phyloP scores from a whole-genome alignment of 2,888 invertebrate species.

The Rotaria socialis region DNA sequence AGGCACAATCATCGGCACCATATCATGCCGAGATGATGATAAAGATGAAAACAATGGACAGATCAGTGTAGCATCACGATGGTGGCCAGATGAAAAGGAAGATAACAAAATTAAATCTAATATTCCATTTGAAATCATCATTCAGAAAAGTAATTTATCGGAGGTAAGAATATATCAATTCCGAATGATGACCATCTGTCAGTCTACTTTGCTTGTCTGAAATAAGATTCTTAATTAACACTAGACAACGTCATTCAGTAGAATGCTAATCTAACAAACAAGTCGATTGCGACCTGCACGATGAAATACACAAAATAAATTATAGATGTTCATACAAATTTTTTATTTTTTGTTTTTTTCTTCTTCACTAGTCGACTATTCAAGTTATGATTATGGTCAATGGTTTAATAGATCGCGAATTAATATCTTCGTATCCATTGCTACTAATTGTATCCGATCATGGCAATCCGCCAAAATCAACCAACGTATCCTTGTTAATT shows the following conservation, averaged over 20 bases:
- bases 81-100: not conserved
- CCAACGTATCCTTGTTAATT: not conserved
- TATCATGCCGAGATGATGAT: not conserved
- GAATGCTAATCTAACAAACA: too few species aligned
- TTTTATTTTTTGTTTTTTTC: too few species aligned
- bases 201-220: too few species aligned
- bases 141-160: not conserved
- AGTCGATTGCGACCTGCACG: too few species aligned
- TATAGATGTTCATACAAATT: too few species aligned
- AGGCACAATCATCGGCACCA: not conserved
- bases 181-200: too few species aligned
- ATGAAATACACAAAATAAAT: too few species aligned
- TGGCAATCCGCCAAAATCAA: not conserved
- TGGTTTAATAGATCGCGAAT: not conserved
- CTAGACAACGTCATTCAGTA: too few species aligned
- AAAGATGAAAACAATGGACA: not conserved
- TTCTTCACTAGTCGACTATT: not conserved
- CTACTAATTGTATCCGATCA: not conserved
- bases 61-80: not conserved
- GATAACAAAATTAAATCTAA: not conserved
- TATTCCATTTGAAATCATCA: not conserved
- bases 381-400: not conserved
- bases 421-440: not conserved
- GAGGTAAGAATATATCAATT: not conserved
- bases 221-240: too few species aligned